These are phyloP conservation scores for Enteromius argenteus DNA, from an alignment of 2,797 vertebrate genomes.

Conservation along the genomic window DNA sequence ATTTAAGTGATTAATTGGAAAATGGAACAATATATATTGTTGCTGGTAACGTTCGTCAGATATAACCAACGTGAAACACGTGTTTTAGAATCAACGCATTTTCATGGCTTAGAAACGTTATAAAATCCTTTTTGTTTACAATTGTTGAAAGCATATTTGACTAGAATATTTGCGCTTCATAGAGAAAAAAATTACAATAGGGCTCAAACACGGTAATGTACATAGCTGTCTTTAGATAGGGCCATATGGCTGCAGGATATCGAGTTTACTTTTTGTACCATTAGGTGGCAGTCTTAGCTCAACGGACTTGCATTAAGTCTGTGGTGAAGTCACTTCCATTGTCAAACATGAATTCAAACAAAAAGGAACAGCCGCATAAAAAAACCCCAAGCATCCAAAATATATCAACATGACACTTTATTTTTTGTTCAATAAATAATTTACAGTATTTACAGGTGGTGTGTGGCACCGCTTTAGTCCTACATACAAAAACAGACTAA, in stretches of 20 bases:
- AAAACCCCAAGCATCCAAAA: slow-evolving; percentile 50
- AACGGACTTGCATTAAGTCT: not conserved
- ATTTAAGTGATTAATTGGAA: not conserved
- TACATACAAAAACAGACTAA: slow-evolving; percentile 80
- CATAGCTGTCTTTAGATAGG: not conserved
- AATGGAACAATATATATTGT: not conserved
- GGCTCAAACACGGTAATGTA: not conserved
- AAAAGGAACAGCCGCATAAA: slow-evolving; percentile 44
- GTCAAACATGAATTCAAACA: not conserved
- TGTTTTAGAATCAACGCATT: not conserved
- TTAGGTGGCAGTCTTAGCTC: slow-evolving; percentile 43
- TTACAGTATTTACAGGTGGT: slow-evolving; percentile 93
- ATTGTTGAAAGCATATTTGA: not conserved
- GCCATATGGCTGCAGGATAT: not conserved
- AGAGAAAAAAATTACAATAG: not conserved
- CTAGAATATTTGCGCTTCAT: not conserved
- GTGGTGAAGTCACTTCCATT: not conserved
- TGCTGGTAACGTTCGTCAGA: not conserved
- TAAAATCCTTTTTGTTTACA: not conserved
- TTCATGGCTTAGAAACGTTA: not conserved
- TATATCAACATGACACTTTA: slow-evolving; percentile 75
- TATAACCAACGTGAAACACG: not conserved
- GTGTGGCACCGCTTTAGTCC: slow-evolving; percentile 80
- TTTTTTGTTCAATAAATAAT: slow-evolving; percentile 97
- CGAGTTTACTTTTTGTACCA: slow-evolving; percentile 11